Percentiles rank a stretch among this genome's conserved stretches.
These are phyloP conservation scores for Pseudopleuronectes americanus DNA, from an alignment of 2,797 vertebrate genomes.

Conservation along the genomic window DNA sequence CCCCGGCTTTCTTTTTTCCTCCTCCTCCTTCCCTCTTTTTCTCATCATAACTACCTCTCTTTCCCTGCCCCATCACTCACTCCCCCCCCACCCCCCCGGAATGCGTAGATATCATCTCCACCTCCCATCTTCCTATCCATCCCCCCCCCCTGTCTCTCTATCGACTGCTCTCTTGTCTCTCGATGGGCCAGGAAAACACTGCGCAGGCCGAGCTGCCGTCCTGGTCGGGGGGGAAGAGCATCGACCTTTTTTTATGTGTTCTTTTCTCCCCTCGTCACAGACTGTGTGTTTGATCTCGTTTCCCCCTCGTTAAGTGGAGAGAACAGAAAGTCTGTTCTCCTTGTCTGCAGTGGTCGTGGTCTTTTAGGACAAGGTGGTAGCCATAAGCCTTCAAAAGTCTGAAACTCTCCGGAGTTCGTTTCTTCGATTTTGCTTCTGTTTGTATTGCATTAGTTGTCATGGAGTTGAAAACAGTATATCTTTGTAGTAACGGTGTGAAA, in stretches of 20 bases:
- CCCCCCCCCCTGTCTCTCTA: constrained; percentile 23
- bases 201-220: constrained; percentile 67
- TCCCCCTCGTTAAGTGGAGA: constrained; percentile 70
- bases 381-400: constrained; percentile 84
- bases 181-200: constrained; percentile 60
- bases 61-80: not conserved
- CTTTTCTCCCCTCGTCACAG: constrained; percentile 77
- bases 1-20: not conserved
- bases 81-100: not conserved
- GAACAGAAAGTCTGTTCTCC: constrained; percentile 74
- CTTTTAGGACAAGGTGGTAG: constrained; percentile 85
- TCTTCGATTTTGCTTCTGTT: constrained; percentile 79
- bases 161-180: constrained; percentile 54
- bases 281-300: constrained; percentile 84
- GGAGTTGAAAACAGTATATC: constrained; percentile 86
- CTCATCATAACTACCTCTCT: constrained; percentile 45
- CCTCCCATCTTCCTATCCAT: constrained; percentile 19
- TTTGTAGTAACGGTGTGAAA: constrained; percentile 87
- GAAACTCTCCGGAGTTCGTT: constrained; percentile 77
- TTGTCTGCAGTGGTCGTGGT: constrained; percentile 84
- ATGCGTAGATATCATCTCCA: constrained; percentile 7
- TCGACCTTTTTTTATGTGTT: constrained; percentile 81
- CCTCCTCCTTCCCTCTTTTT: not conserved
- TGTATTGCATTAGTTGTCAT: constrained; percentile 86
- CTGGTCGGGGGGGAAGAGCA: constrained; percentile 57